phyloP scores from a whole-genome alignment of 2,797 vertebrate genomes.

The Enteromius anoplus region DNA sequence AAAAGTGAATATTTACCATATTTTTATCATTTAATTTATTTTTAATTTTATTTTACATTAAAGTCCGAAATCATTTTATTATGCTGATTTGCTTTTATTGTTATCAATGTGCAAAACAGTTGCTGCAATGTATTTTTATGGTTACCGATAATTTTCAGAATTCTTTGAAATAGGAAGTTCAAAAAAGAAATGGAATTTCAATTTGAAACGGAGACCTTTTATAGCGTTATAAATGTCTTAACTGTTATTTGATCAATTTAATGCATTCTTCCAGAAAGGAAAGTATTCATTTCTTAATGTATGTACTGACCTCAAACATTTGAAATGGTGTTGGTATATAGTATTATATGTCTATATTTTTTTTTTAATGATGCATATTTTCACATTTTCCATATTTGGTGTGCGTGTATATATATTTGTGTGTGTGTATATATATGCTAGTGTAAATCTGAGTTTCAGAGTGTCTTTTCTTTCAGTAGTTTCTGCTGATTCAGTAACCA shows the following conservation, averaged over 20 bases:
- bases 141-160: neutral
- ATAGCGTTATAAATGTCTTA: neutral
- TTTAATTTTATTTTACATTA: too few relatives aligned
- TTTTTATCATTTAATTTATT: too few relatives aligned
- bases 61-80: too few relatives aligned
- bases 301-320: neutral
- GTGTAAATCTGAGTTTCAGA: constrained; percentile 39
- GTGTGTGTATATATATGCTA: neutral
- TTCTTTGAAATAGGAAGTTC: neutral
- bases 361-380: too few relatives aligned
- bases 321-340: too few relatives aligned
- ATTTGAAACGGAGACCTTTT: neutral
- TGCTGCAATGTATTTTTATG: neutral
- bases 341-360: too few relatives aligned
- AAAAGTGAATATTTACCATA: too few relatives aligned
- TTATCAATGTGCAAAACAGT: neutral
- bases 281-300: neutral
- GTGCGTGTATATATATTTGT: too few relatives aligned
- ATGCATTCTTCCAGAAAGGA: neutral
- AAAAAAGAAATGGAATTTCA: neutral
- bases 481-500: neutral
- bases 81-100: too few relatives aligned
- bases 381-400: too few relatives aligned
- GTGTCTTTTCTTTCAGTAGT: constrained; percentile 17
- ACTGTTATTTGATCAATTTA: neutral